Conservation (phyloP, 1,140 invertebrate species). For the Sinella curviseta region DNA sequence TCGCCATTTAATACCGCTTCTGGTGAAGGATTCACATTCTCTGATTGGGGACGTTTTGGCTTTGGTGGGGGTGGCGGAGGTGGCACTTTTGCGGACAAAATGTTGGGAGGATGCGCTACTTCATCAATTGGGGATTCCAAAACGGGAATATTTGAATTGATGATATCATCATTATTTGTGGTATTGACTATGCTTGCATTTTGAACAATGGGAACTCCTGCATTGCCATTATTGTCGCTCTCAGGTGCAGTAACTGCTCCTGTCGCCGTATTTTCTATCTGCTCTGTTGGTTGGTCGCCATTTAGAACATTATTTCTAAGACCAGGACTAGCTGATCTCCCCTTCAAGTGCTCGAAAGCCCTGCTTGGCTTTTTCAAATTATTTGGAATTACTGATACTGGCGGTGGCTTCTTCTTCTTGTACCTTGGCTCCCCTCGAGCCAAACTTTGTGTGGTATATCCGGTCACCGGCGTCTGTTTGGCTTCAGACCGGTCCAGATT, state of each 20-base stretch:
- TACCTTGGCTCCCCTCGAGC: constrained; percentile 2
- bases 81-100: not conserved
- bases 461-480: not conserved
- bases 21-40: not conserved
- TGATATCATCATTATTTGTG: too few species aligned
- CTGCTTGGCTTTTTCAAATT: not conserved
- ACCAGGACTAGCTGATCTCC: not conserved
- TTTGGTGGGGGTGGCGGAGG: constrained; percentile 4
- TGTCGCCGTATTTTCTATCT: not conserved
- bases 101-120: not conserved
- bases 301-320: not conserved
- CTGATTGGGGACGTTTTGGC: not conserved
- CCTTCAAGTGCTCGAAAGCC: constrained; percentile 11
- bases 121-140: constrained; percentile 5
- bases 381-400: not conserved
- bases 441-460: constrained; percentile 4
- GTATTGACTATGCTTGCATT: not conserved
- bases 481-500: not conserved
- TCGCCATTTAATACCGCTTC: too few species aligned
- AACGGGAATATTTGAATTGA: not conserved
- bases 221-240: too few species aligned
- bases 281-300: not conserved
- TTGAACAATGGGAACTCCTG: not conserved
- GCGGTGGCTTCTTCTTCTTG: not conserved
- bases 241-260: not conserved